A percentile compares a stretch with the other conserved stretches of the same genome.
These are phyloP conservation scores for Germaria angustata DNA, from an alignment of 2,888 invertebrate species.

Conservation along the genomic window DNA sequence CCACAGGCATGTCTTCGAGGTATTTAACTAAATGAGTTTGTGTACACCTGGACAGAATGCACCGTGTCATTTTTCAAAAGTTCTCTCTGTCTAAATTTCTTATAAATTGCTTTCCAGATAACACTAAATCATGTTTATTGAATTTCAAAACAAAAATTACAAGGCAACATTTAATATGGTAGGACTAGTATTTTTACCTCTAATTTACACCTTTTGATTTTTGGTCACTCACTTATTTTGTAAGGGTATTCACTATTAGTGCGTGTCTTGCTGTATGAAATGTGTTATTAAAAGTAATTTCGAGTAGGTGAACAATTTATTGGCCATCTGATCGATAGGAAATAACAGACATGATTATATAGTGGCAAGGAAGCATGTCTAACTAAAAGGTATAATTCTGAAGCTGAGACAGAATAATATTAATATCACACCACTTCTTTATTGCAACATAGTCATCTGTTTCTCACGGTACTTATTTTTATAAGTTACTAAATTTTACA, in stretches of 20 bases:
- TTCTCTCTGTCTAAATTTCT: slow-evolving; percentile 13
- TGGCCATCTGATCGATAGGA: too few species aligned
- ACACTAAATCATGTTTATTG: slow-evolving; percentile 36
- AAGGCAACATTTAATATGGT: background rate
- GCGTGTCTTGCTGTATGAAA: too few species aligned
- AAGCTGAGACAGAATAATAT: too few species aligned
- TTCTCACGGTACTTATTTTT: too few species aligned
- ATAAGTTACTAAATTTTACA: too few species aligned
- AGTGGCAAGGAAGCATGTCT: too few species aligned
- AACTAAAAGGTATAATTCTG: too few species aligned
- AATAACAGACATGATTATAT: too few species aligned
- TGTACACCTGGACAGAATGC: slow-evolving; percentile 54
- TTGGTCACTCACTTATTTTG: background rate
- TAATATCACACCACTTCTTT: too few species aligned
- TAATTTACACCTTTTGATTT: slow-evolving; percentile 47
- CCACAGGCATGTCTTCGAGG: slow-evolving; percentile 51
- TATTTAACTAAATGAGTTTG: slow-evolving; percentile 62
- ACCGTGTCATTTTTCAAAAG: background rate
- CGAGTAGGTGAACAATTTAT: too few species aligned
- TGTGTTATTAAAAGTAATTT: too few species aligned
- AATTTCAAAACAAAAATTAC: slow-evolving; percentile 16
- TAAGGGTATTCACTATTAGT: background rate
- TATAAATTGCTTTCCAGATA: slow-evolving; percentile 40
- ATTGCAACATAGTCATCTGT: too few species aligned
- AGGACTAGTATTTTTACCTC: slow-evolving; percentile 26